Conservation (phyloP, 1,140 invertebrate species). For the Euglossa dilemma region DNA sequence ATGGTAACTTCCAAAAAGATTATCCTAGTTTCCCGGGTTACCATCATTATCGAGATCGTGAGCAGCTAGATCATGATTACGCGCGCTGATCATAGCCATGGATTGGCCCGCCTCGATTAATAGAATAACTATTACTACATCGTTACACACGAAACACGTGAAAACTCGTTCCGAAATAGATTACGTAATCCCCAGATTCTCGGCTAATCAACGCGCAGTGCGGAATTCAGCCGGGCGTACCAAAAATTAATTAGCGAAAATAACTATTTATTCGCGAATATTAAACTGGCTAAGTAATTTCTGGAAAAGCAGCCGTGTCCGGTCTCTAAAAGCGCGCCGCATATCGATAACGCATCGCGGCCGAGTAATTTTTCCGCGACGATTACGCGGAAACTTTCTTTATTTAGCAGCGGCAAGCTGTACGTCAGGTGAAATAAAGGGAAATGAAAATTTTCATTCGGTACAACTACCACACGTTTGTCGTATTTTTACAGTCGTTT, state of each 20-base stretch:
- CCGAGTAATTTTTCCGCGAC: neutral
- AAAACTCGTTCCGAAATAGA: neutral
- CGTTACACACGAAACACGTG: too few relatives aligned
- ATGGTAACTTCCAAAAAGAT: constrained; percentile 21
- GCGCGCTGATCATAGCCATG: neutral
- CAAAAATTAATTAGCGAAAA: neutral
- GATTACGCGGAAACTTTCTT: neutral
- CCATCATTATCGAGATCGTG: constrained; percentile 12
- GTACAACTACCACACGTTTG: neutral
- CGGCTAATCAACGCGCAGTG: neutral
- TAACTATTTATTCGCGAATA: neutral
- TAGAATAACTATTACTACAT: neutral
- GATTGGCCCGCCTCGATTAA: neutral
- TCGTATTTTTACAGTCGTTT: neutral
- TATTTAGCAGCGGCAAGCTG: neutral
- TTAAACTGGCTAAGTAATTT: neutral
- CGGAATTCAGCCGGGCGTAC: neutral
- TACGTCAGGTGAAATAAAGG: neutral
- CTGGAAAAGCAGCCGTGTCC: neutral
- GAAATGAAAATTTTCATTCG: neutral
- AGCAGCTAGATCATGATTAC: neutral
- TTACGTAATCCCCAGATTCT: too few relatives aligned
- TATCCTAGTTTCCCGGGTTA: neutral
- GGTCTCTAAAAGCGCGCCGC: neutral
- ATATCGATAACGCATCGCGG: neutral